Evolutionary conservation across 2,888 invertebrate species (phyloP), one percentile per base, ranked within the genome.

Genomic region (Barypeithes pellucidus): DNA sequence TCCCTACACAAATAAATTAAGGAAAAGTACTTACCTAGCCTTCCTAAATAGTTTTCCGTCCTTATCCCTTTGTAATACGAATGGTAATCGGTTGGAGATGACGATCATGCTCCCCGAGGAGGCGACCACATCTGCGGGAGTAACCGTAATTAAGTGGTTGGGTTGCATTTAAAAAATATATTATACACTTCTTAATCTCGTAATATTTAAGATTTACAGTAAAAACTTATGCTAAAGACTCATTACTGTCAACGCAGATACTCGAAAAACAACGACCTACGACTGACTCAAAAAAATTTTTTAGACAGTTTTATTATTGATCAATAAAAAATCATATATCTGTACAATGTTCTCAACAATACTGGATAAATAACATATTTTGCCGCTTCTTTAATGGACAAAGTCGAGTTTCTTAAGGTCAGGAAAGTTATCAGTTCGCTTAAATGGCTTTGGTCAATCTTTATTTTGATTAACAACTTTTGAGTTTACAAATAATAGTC

Each of bases 61-160:
- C 66, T 92, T 89, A 88, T 94, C 91, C 84, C 93, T 90, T 83
- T 90, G 92, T 75, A 96, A 88, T 76, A 96, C 93, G 87, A 96
- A 96, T 7, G 96, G 96, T 84, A 96, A 88, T 79, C 96, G 89
- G 87, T 96, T 96, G 78, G 96, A 96, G 73, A 96, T 95, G 79
- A 96, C 96, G 82, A 96, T 95, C 90, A 96, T 92, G 84, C 93
- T 94, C 79, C 92, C 92, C 81, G 86, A 83, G 43, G 86, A 85
- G 29, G 85, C 80, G 76, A 86, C 85, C 77, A 85, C 85, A 85
- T 86, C 86, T 86, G 80, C 77, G 75, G 77, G 45, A 73, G 68
- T 50, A 73, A 73, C 65, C 41, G 39, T 68, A 5, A 68, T 73
- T 68, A 39, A 41, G 14, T 68, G 63, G 50, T 57, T 68, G 7